phyloP scores from a whole-genome alignment of 2,888 invertebrate genomes.

The Cremastobaeus sp. region DNA sequence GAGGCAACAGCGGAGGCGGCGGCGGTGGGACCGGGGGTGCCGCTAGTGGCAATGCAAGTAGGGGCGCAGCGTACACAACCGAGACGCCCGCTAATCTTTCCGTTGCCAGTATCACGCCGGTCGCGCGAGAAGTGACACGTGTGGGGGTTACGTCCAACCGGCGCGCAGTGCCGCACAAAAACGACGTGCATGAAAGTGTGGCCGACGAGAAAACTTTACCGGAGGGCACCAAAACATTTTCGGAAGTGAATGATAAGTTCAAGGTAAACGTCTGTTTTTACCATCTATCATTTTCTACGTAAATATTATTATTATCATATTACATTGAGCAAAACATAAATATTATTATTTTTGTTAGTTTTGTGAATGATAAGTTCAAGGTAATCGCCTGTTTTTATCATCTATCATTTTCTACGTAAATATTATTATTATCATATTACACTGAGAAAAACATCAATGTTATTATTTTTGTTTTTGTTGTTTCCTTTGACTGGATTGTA shows the following conservation, averaged over 20 bases:
- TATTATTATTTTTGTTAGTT: no score
- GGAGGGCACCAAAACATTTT: constrained; percentile 30
- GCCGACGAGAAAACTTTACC: constrained; percentile 45
- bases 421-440: no score
- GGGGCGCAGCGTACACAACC: constrained; percentile 66
- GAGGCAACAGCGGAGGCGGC: constrained; percentile 45
- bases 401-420: no score
- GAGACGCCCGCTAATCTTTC: constrained; percentile 74
- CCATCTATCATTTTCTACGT: no score
- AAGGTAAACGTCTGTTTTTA: no score
- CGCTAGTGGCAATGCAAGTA: constrained; percentile 65
- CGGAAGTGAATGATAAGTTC: constrained; percentile 26
- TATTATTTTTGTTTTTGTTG: no score
- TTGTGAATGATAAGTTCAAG: no score
- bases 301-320: no score
- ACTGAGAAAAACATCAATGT: no score
- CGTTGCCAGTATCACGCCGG: constrained; percentile 77
- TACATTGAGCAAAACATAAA: no score
- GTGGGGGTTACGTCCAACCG: constrained; percentile 64
- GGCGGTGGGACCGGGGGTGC: constrained; percentile 56
- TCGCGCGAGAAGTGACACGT: constrained; percentile 75
- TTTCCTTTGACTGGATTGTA: no score
- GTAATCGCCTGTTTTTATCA: no score
- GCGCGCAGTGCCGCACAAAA: constrained; percentile 67
- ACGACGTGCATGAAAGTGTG: constrained; percentile 62